These are phyloP conservation scores for Patella pellucida DNA, from an alignment of 2,888 invertebrate genomes.

Conservation along the genomic window DNA sequence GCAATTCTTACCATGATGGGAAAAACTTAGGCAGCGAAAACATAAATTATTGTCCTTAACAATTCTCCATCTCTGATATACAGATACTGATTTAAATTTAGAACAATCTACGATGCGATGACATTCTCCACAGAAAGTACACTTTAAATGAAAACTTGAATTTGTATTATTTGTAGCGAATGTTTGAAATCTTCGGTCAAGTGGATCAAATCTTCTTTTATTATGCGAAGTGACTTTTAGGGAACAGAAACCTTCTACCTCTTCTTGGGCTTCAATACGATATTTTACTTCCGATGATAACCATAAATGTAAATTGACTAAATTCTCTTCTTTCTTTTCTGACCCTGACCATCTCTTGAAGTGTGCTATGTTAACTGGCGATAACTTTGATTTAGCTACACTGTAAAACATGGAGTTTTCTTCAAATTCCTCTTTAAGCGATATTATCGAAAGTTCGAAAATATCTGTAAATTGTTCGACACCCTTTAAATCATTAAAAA, in stretches of 20 bases:
- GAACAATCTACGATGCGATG: neutral
- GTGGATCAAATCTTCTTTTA: neutral
- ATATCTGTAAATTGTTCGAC: neutral
- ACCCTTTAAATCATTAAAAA: neutral
- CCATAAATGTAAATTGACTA: neutral
- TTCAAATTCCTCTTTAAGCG: slow-evolving; percentile 8
- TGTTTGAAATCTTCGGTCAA: neutral
- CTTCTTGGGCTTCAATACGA: slow-evolving; percentile 1
- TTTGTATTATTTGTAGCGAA: neutral
- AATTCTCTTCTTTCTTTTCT: neutral
- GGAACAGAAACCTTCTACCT: neutral
- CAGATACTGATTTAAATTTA: neutral
- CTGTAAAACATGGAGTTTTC: neutral
- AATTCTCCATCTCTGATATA: neutral
- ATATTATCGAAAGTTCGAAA: neutral
- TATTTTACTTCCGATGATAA: neutral
- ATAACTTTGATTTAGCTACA: neutral
- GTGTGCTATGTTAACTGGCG: neutral
- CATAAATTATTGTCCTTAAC: neutral
- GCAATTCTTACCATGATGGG: neutral
- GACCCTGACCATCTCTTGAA: neutral
- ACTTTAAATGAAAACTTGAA: neutral
- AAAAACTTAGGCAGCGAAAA: neutral
- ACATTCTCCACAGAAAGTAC: neutral
- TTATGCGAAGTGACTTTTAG: neutral